Percentiles rank a stretch among this genome's conserved stretches.
These are phyloP conservation scores for Hipposideros armiger DNA, from an alignment of 2,113 vertebrate genomes.

Conservation along the genomic window DNA sequence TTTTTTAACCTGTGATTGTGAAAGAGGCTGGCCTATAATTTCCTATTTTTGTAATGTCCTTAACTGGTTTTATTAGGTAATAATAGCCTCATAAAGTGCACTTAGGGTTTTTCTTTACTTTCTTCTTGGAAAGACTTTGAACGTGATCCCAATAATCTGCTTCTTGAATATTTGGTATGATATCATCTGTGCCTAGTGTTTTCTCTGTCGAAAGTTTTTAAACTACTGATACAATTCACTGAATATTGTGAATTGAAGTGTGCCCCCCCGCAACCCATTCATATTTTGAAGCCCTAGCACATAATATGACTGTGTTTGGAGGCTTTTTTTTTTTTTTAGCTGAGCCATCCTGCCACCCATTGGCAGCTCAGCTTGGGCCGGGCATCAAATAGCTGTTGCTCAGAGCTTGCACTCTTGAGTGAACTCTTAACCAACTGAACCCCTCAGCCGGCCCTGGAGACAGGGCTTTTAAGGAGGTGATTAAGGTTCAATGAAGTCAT, in stretches of 20 bases:
- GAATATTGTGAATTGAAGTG: neutral
- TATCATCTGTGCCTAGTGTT: neutral
- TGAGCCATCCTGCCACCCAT: too few relatives aligned
- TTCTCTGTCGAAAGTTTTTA: neutral
- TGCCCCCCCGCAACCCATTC: neutral
- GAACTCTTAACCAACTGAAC: too few relatives aligned
- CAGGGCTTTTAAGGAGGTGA: neutral
- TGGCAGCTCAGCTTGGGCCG: too few relatives aligned
- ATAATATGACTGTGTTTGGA: neutral
- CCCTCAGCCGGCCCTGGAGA: too few relatives aligned
- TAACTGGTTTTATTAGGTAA: neutral
- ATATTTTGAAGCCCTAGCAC: neutral
- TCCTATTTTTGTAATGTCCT: neutral
- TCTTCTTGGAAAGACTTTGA: neutral
- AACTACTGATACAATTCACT: neutral
- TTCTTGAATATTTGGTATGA: neutral
- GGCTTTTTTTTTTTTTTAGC: too few relatives aligned
- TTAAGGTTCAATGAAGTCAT: neutral
- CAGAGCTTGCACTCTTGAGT: too few relatives aligned
- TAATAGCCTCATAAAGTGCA: neutral
- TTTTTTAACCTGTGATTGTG: neutral
- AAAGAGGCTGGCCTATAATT: neutral
- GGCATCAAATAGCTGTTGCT: too few relatives aligned
- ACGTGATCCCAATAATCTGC: neutral
- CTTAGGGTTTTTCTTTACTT: neutral